A percentile compares a stretch with the other conserved stretches of the same genome.
Conservation (phyloP, 2,113 vertebrate genomes). For the Xiphophorus couchianus region DNA sequence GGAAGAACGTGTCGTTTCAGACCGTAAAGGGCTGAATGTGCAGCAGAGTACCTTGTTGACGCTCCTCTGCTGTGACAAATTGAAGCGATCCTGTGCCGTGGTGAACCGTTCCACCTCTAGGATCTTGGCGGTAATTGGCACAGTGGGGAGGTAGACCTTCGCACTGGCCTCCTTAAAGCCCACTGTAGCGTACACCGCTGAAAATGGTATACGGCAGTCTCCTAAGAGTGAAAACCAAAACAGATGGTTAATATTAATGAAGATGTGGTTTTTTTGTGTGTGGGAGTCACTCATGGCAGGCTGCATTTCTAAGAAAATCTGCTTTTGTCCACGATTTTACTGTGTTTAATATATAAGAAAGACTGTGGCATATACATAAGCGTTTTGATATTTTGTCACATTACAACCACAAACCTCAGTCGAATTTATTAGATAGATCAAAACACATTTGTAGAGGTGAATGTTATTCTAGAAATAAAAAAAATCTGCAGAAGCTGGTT, state of each 20-base stretch:
- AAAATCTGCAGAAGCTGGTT: too few relatives aligned
- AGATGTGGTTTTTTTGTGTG: slow-evolving; percentile 1
- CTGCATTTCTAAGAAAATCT: slow-evolving; percentile 12
- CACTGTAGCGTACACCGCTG: slow-evolving; percentile 86
- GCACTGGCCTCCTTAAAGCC: slow-evolving; percentile 88
- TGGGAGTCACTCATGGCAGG: slow-evolving; percentile 56
- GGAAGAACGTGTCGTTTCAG: neutral
- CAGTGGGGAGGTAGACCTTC: slow-evolving; percentile 84
- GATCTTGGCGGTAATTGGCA: slow-evolving; percentile 87
- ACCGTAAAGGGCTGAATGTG: neutral
- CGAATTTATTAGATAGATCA: too few relatives aligned
- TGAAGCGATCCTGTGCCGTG: slow-evolving; percentile 81
- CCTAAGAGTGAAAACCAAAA: slow-evolving; percentile 67
- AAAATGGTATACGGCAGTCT: slow-evolving; percentile 84
- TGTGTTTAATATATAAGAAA: neutral
- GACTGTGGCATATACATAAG: too few relatives aligned
- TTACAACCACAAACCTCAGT: too few relatives aligned
- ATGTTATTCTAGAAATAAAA: too few relatives aligned
- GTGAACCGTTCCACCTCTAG: slow-evolving; percentile 93
- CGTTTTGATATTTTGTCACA: too few relatives aligned
- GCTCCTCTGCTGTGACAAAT: slow-evolving; percentile 73
- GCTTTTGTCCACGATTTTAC: slow-evolving; percentile 21
- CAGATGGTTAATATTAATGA: neutral
- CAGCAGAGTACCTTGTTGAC: slow-evolving; percentile 75
- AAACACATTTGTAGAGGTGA: too few relatives aligned